phyloP scores from a whole-genome alignment of 2,113 vertebrate genomes.

The Microcebus lehilahytsara region DNA sequence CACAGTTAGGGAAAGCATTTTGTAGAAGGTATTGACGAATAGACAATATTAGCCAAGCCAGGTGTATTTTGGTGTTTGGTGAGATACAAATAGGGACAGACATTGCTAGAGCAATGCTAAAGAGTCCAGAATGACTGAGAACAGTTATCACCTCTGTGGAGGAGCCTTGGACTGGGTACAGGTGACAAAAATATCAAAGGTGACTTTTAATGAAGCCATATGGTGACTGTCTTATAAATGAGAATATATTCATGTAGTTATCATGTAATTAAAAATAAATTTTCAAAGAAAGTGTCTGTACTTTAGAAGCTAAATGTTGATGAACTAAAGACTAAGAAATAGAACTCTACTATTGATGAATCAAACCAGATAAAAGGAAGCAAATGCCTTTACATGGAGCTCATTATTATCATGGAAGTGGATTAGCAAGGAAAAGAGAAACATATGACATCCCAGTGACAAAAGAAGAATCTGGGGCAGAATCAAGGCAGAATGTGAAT shows the following conservation, averaged over 20 bases:
- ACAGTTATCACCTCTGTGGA: not conserved
- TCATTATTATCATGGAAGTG: not conserved
- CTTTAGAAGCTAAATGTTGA: not conserved
- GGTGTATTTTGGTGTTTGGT: not conserved
- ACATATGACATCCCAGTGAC: not conserved
- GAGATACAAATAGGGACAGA: not conserved
- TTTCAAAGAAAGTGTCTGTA: not conserved
- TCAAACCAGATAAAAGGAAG: constrained; percentile 22
- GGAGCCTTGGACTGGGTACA: not conserved
- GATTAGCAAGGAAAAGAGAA: not conserved
- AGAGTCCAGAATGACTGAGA: not conserved
- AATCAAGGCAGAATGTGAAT: not conserved
- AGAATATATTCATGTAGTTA: not conserved
- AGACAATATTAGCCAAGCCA: not conserved
- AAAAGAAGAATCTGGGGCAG: constrained; percentile 3
- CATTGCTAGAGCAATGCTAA: not conserved
- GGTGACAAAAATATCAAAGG: not conserved
- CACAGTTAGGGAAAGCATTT: not conserved
- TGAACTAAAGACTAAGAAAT: not conserved
- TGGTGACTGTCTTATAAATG: not conserved
- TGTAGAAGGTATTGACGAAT: not conserved
- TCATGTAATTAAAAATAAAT: not conserved
- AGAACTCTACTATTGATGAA: not conserved
- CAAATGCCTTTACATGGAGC: not conserved
- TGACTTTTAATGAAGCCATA: not conserved